Percentiles rank a stretch among this genome's conserved stretches.
Conservation (phyloP, 2,888 invertebrate genomes). For the Gandaritis pyraliata region DNA sequence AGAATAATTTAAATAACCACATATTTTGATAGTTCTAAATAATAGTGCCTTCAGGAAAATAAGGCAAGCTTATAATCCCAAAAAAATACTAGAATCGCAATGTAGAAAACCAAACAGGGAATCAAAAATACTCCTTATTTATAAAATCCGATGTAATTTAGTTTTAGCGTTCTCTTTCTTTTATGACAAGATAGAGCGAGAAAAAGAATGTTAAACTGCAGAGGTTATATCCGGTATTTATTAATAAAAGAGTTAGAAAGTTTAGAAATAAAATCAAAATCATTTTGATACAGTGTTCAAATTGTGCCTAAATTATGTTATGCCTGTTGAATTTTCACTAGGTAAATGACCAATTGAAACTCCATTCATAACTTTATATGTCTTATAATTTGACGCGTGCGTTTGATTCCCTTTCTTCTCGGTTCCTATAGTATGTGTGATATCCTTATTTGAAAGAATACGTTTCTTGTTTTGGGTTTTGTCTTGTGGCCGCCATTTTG, state of each 20-base stretch:
- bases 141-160: not conserved
- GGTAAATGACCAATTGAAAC: not conserved
- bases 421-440: too few relatives aligned
- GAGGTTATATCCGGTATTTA: not conserved
- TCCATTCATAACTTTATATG: not conserved
- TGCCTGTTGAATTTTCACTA: not conserved
- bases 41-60: slow-evolving; percentile 31
- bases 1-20: not conserved
- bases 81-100: too few relatives aligned
- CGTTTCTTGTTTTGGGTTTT: too few relatives aligned
- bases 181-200: not conserved
- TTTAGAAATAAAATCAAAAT: not conserved
- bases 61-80: slow-evolving; percentile 22
- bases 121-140: not conserved
- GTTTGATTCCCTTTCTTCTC: too few relatives aligned
- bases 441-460: too few relatives aligned
- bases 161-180: not conserved
- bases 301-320: slow-evolving; percentile 19
- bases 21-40: slow-evolving; percentile 20
- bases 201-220: not conserved
- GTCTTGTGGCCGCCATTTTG: too few relatives aligned
- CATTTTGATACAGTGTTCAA: slow-evolving; percentile 16
- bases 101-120: slow-evolving; percentile 3
- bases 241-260: not conserved
- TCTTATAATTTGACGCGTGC: too few relatives aligned